Conservation (phyloP, 2,113 vertebrate genomes). For the Catagonus wagneri region DNA sequence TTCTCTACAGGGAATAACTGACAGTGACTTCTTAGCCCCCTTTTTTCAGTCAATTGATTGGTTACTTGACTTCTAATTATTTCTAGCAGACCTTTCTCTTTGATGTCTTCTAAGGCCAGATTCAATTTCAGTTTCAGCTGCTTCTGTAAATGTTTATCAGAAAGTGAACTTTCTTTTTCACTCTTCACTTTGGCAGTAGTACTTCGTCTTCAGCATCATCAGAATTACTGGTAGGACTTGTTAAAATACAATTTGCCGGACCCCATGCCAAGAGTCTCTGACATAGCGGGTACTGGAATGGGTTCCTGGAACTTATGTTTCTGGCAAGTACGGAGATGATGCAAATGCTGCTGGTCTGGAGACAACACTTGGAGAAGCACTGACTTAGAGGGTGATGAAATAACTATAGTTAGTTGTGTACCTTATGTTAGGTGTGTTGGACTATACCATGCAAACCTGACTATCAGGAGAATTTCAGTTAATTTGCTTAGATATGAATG, state of each 20-base stretch:
- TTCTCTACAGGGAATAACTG: background rate
- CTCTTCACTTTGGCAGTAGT: background rate
- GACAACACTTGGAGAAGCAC: background rate
- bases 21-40: background rate
- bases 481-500: background rate
- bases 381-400: background rate
- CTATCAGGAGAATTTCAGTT: background rate
- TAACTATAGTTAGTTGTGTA: background rate
- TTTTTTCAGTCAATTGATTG: background rate
- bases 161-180: background rate
- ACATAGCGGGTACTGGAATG: background rate
- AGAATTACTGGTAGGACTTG: background rate
- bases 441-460: background rate
- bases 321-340: background rate
- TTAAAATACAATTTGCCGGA: background rate
- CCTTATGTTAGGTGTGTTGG: background rate
- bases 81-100: slow-evolving; percentile 10
- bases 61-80: slow-evolving; percentile 40
- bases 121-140: background rate
- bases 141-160: background rate
- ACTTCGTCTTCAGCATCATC: background rate
- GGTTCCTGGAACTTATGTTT: background rate
- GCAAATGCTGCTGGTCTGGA: background rate
- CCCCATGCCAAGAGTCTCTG: background rate
- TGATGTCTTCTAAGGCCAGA: background rate